phyloP scores from a whole-genome alignment of 2,797 vertebrate species.

The Chrosomus eos region DNA sequence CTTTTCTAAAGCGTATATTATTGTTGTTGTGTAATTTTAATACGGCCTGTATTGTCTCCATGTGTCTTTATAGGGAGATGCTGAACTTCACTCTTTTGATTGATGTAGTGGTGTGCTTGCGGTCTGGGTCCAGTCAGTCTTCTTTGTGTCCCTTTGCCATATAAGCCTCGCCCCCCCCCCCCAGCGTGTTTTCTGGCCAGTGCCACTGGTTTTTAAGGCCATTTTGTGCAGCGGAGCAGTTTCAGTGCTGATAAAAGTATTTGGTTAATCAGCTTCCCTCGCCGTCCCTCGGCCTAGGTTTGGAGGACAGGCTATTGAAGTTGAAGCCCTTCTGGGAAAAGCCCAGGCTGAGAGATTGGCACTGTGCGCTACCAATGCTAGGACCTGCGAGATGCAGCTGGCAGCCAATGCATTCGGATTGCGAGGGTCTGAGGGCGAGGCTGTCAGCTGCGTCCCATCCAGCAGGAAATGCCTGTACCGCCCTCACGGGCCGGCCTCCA shows the following conservation, averaged over 20 bases:
- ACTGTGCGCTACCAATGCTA: slow-evolving; percentile 74
- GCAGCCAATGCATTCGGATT: slow-evolving; percentile 74
- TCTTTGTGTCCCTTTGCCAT: slow-evolving; percentile 53
- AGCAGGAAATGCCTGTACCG: slow-evolving; percentile 69
- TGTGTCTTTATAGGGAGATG: slow-evolving; percentile 35
- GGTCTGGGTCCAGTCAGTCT: slow-evolving; percentile 51
- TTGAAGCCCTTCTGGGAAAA: slow-evolving; percentile 64
- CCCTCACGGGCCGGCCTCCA: slow-evolving; percentile 70
- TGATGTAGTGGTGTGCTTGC: slow-evolving; percentile 28
- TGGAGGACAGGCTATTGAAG: slow-evolving; percentile 79
- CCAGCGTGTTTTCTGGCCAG: slow-evolving; percentile 57
- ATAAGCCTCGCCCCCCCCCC: slow-evolving; percentile 52
- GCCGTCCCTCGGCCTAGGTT: slow-evolving; percentile 69
- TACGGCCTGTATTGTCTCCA: not conserved
- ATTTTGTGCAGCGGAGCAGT: slow-evolving; percentile 76
- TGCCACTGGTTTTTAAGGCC: slow-evolving; percentile 70
- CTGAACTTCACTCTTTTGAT: slow-evolving; percentile 57
- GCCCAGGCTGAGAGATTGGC: slow-evolving; percentile 76
- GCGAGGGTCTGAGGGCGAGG: slow-evolving; percentile 39
- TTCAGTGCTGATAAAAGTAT: slow-evolving; percentile 86
- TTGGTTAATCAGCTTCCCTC: slow-evolving; percentile 87
- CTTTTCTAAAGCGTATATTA: not conserved
- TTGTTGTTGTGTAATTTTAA: no score
- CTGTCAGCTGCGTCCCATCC: slow-evolving; percentile 53
- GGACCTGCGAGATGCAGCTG: slow-evolving; percentile 68